Base-by-base conservation (phyloP, 2,797 vertebrate species). In the Silurus lanzhouensis region DNA sequence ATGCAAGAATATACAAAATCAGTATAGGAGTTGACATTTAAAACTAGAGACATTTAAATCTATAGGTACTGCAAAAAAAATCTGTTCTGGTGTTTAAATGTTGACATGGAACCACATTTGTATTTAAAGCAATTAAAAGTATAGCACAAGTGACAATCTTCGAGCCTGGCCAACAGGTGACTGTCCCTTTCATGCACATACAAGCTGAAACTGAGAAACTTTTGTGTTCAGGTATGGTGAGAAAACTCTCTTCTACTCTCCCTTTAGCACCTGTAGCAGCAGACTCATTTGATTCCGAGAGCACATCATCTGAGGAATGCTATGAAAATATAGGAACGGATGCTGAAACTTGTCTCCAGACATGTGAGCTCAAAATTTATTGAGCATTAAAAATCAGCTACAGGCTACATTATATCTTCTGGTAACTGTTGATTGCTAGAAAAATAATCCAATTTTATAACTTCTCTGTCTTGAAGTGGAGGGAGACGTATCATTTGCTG, bases 251-350 rank as follows among this genome's bases (percentile, higher is more conserved):
- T 58, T 82, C 27, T n/a, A 72, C 22, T 19, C 7, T 52, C 8
- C 8, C 20, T n/a, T 63, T n/a, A 46, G 6, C 58, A 46, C 10
- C n/a, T 63, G 17, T 61, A 87, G 74, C 58, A 82, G 84, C 0
- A 6, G 74, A 85, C 19, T 55, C 75, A 0, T 64, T 44, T 46
- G 89, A 89, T 81, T 88, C 90, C 31, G 87, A 81, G 60, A 91
- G 91, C 81, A 88, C 88, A 1, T 91, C 88, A 13, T 91, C 91
- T 64, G 88, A 72, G 7, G 90, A 89, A 55, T 88, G 63, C 57
- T 92, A 91, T 76, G 64, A 90, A 82, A 90, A 91, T 81, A 64
- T n/a, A 6, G 79, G 74, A 7, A 52, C 10, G 48, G 48, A 52
- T 52, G 48, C 48, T 52, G 48, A 52, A 66, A 70, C 82, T n/a